phyloP scores from a whole-genome alignment of 2,113 vertebrate genomes.

The Bostrychus sinensis region DNA sequence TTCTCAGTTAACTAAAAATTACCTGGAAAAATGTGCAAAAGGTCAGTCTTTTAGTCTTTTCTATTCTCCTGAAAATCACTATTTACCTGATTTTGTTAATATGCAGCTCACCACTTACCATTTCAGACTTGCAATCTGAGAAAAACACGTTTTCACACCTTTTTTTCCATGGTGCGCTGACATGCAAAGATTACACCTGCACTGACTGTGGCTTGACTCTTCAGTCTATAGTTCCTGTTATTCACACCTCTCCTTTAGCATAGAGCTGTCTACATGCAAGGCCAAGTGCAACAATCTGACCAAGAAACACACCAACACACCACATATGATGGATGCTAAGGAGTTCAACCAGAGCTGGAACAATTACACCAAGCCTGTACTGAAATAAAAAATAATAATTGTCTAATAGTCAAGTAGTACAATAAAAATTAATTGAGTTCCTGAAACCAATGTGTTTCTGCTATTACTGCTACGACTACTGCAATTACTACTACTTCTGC shows the following conservation, averaged over 20 bases:
- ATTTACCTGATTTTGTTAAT: background rate
- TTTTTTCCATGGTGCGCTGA: background rate
- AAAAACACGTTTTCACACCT: background rate
- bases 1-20: too few species aligned
- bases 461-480: too few species aligned
- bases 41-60: background rate
- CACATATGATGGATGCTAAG: too few species aligned
- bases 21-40: background rate
- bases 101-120: background rate
- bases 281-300: too few species aligned
- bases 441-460: too few species aligned
- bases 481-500: too few species aligned
- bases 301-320: too few species aligned
- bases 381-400: too few species aligned
- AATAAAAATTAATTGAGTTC: too few species aligned
- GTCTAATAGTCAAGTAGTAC: too few species aligned
- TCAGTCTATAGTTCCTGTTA: constrained; percentile 6
- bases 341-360: too few species aligned
- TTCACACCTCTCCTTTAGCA: background rate
- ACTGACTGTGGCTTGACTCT: background rate
- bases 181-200: constrained; percentile 5
- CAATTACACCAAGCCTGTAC: too few species aligned
- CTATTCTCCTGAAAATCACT: background rate
- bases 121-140: background rate
- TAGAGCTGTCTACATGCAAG: background rate